Evolutionary conservation across 2,888 invertebrate species (phyloP).

Genomic region (Caenorhabditis macrosperma): DNA sequence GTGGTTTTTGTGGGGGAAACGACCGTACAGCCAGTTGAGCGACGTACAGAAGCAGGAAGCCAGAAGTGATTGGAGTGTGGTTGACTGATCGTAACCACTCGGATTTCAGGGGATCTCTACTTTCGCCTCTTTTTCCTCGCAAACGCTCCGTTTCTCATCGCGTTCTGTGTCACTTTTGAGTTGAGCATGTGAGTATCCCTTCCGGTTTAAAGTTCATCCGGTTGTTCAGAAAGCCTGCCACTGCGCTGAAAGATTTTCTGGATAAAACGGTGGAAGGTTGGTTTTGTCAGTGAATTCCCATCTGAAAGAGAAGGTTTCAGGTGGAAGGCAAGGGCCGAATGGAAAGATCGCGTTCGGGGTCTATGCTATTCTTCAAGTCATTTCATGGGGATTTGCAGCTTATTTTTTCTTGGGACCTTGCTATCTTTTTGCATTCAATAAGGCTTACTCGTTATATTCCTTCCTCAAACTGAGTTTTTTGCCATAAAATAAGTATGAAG

Average conservation of each 20-base stretch:
- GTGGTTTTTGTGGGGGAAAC: conserved; percentile 45
- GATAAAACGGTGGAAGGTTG: no score
- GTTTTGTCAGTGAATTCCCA: no score
- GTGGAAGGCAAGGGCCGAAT: conserved; percentile 2
- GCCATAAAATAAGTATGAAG: conserved; percentile 8
- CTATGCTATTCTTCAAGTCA: background rate
- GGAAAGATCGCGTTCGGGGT: background rate
- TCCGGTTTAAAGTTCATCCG: background rate
- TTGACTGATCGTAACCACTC: background rate
- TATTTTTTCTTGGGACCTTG: background rate
- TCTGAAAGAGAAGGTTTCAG: no score
- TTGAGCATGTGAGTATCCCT: conserved; percentile 29
- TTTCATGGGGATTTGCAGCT: background rate
- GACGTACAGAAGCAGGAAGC: conserved; percentile 21
- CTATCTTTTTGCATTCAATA: background rate
- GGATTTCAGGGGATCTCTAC: conserved; percentile 29
- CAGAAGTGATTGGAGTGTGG: conserved; percentile 2
- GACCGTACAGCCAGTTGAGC: conserved; percentile 23
- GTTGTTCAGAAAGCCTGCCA: conserved; percentile 11
- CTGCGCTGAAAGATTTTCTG: background rate
- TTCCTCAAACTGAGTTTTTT: background rate
- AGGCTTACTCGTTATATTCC: background rate
- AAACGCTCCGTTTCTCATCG: conserved; percentile 7
- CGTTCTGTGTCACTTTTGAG: conserved; percentile 8
- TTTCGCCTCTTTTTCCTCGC: conserved; percentile 22